Base-by-base conservation (phyloP, 2,113 vertebrate species). In the Agelaius tricolor region DNA sequence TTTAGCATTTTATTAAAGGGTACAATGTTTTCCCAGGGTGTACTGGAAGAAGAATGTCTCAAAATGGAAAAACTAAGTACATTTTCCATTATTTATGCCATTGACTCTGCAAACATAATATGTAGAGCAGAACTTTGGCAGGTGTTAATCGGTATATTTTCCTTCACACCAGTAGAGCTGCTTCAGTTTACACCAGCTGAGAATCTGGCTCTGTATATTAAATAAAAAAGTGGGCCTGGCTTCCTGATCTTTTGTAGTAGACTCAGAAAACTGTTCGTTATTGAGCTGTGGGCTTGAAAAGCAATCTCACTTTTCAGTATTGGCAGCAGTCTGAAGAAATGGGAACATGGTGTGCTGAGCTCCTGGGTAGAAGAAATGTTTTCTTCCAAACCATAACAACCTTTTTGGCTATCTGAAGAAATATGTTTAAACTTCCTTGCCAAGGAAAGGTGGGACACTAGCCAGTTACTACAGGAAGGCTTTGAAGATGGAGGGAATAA, bases 261-360 rank as follows among this genome's bases (percentile, higher is more conserved):
- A 93, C 33, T 68, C 69, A 85, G 46, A 93, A 74, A 94, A 91
- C 87, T 90, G 11, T 85, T 90, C 47, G 5, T 81, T 95, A 77
- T 74, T 90, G 85, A 96, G 61, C 86, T 86, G 63, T 51, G 81
- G 90, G 65, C 83, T 86, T 96, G 92, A 94, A 96, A 96, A 96
- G 85, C 61, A 11, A 95, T 95, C 96, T 94, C 61, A 74, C 65
- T 94, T 90, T 85, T 81, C 85, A 67, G 73, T 84, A 80, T 78
- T 95, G 93, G 96, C 96, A 97, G 73, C 72, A 81, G 73, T 39
- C 52, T 86, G 88, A 71, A 97, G 88, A 93, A 90, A 81, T 75
- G 69, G 96, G 96, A 93, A 96, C 94, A 89, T 94, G 90, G 88
- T 95, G 93, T 96, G 96, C 94, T 86, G 76, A 96, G 88, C 68